Percentiles rank a stretch among this genome's conserved stretches.
These are phyloP conservation scores for Prolemur simus DNA, from an alignment of 2,113 vertebrate species.

Conservation along the genomic window DNA sequence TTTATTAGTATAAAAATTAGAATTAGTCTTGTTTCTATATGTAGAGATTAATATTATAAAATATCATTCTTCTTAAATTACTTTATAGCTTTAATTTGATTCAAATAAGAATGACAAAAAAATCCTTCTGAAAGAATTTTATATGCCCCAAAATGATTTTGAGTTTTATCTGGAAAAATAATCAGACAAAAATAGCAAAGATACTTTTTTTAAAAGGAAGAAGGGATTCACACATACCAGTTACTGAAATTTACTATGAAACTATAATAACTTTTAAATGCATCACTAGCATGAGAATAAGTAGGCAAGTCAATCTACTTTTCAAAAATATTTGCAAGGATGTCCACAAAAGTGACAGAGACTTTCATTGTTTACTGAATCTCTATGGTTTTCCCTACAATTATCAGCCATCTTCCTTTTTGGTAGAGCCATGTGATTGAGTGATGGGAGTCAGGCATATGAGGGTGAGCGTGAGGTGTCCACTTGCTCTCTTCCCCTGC, in stretches of 20 bases:
- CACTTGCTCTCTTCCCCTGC: background rate
- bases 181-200: slow-evolving; percentile 20
- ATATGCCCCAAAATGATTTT: background rate
- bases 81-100: background rate
- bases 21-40: background rate
- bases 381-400: background rate
- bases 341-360: background rate
- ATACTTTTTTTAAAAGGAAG: background rate
- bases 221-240: background rate
- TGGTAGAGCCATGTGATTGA: background rate
- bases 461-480: background rate
- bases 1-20: background rate
- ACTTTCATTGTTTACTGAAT: background rate
- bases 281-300: background rate
- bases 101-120: slow-evolving; percentile 27
- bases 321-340: background rate
- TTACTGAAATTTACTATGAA: slow-evolving; percentile 20
- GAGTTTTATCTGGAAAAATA: background rate
- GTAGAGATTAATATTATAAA: slow-evolving; percentile 8
- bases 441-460: background rate
- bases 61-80: background rate
- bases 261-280: background rate
- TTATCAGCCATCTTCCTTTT: background rate
- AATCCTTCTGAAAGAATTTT: background rate
- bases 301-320: background rate